These are phyloP conservation scores for Corvus cornix DNA, from an alignment of 2,113 vertebrate genomes.

Conservation along the genomic window DNA sequence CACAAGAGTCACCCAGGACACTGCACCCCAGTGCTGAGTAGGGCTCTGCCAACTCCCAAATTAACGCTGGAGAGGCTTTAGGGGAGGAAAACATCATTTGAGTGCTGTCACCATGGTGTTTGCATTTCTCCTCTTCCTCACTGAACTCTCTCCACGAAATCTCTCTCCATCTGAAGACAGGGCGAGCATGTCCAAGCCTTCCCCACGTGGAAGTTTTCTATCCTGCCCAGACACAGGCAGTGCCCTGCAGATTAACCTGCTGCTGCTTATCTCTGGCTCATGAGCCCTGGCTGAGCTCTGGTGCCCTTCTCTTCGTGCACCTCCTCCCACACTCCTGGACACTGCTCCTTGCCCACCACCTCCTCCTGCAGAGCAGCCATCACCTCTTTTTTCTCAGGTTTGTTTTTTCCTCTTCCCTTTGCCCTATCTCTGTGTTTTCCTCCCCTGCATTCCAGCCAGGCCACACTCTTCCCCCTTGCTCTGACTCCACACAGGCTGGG, in stretches of 20 bases:
- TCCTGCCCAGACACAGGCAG: not conserved
- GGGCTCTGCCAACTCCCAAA: not conserved
- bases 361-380: not conserved
- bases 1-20: not conserved
- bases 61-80: not conserved
- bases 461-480: not conserved
- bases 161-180: not conserved
- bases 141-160: not conserved
- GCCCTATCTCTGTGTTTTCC: not conserved
- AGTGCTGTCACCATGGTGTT: accelerated
- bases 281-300: not conserved
- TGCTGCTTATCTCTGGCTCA: not conserved
- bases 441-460: not conserved
- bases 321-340: not conserved
- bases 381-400: not conserved
- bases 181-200: accelerated
- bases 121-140: not conserved
- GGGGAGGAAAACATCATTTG: not conserved
- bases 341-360: not conserved
- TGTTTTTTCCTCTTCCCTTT: not conserved
- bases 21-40: not conserved
- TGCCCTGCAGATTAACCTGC: not conserved
- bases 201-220: not conserved
- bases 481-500: not conserved
- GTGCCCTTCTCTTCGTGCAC: not conserved